Evolutionary conservation across 2,113 vertebrate species (phyloP).

Genomic region (Acrocephalus arundinaceus): DNA sequence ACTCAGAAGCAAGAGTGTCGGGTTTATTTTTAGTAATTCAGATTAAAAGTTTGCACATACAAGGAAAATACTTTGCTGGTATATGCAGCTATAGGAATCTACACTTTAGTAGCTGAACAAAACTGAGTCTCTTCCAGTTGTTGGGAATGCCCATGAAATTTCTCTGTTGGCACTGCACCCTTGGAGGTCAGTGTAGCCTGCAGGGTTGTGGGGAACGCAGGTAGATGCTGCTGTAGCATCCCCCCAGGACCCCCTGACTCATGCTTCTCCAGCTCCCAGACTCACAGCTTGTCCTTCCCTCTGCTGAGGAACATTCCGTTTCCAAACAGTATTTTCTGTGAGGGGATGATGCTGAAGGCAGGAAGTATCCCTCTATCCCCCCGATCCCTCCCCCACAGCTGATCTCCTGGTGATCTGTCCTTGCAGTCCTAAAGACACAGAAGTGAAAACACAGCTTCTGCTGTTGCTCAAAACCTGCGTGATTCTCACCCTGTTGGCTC

Average conservation of each 20-base stretch:
- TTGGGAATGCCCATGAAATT: neutral
- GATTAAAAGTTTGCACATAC: neutral
- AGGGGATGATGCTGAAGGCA: neutral
- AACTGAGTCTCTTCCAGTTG: neutral
- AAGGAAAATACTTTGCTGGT: neutral
- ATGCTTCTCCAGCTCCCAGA: neutral
- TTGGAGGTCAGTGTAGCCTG: neutral
- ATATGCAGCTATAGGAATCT: neutral
- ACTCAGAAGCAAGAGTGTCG: neutral
- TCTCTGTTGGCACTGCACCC: neutral
- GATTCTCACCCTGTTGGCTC: neutral
- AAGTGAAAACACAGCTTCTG: neutral
- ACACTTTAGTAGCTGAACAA: neutral
- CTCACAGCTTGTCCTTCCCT: neutral
- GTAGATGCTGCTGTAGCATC: neutral
- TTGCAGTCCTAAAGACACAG: neutral
- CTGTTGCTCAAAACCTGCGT: neutral
- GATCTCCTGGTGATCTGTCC: neutral
- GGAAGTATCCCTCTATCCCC: neutral
- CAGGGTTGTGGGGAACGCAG: neutral
- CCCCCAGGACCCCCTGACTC: neutral
- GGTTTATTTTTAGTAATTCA: neutral
- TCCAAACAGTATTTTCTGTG: neutral
- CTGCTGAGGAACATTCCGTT: neutral
- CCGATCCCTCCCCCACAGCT: accelerated